Evolutionary conservation across 2,888 invertebrate species (phyloP), one percentile per base, ranked within the genome.

Genomic region (Idaea aversata): DNA sequence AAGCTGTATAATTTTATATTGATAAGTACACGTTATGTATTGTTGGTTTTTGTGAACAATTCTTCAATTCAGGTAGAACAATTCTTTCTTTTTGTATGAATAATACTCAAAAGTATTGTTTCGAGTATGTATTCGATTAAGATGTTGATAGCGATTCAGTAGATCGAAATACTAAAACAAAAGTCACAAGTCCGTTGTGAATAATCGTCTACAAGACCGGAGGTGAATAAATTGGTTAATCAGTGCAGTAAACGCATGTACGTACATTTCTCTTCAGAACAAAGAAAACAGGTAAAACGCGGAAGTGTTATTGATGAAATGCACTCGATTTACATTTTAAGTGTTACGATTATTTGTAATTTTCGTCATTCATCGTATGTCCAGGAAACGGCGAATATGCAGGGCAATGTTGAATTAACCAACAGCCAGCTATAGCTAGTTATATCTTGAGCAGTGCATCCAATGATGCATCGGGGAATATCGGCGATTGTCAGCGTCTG

Each of bases 291-390:
- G 34, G 15, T 63, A 62, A 66, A 65, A 25, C 34, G 6, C 47
- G 36, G 35, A 34, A 61, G 36, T 38, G 64, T 64, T 34, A 60
- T 67, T 63, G 63, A 62, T 65, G 38, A 59, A 63, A 25, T 66
- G 68, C 68, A 69, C 5, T 66, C 57, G n/a, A 69, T 68, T 66
- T 58, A 36, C 57, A 68, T 68, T 63, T 57, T 5, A 25, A 15
- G 63, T 61, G 57, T 61, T 64, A 62, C 62, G 61, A 57, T 58
- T 63, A 47, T 65, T 65, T 61, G 63, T 65, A 57, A 62, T 65
- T 67, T 67, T 67, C 13, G 47, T 34, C 47, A 47, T 47, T 59
- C 59, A 63, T 36, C 59, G 57, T 61, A 63, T 34, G 61, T 57
- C 61, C 64, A 63, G 60, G 63, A 61, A 47, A 47, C 13, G 3